These are phyloP conservation scores for Platycheirus albimanus DNA, from an alignment of 2,888 invertebrate genomes.

Conservation along the genomic window DNA sequence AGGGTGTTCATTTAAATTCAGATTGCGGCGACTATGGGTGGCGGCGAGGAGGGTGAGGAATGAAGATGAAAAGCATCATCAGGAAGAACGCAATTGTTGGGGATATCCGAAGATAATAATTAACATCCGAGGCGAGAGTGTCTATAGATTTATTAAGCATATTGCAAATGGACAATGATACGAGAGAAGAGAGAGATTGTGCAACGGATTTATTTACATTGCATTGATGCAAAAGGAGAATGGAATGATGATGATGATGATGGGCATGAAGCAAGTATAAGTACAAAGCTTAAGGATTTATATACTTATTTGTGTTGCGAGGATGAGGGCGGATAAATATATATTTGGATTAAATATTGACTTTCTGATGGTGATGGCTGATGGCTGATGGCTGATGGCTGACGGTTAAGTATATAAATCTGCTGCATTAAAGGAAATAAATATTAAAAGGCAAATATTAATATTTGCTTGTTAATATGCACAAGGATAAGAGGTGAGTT, in stretches of 20 bases:
- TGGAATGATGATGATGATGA: not conserved
- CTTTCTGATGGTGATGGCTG: slow-evolving; percentile 15
- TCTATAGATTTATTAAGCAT: slow-evolving; percentile 53
- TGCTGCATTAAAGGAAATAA: slow-evolving; percentile 49
- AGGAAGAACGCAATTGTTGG: slow-evolving; percentile 51
- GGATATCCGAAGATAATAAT: slow-evolving; percentile 70
- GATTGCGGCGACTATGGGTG: not conserved
- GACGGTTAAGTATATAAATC: slow-evolving; percentile 32
- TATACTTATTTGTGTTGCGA: not conserved
- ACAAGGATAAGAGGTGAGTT: slow-evolving; percentile 7
- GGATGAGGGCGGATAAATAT: slow-evolving; percentile 27
- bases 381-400: too few relatives aligned
- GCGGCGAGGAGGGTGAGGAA: not conserved
- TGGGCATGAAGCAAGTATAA: slow-evolving; percentile 17
- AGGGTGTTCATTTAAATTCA: slow-evolving; percentile 56
- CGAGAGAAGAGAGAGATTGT: slow-evolving; percentile 56
- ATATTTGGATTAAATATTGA: slow-evolving; percentile 59
- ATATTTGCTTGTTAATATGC: slow-evolving; percentile 42
- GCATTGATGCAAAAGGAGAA: slow-evolving; percentile 35
- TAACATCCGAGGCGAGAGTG: slow-evolving; percentile 57
- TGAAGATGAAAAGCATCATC: not conserved
- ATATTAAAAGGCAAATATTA: slow-evolving; percentile 49
- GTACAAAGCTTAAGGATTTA: slow-evolving; percentile 20
- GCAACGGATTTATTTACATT: slow-evolving; percentile 58
- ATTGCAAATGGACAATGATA: slow-evolving; percentile 67